Evolutionary conservation across 2,113 vertebrate species (phyloP), one percentile per base, ranked within the genome.

Genomic region (Lynx canadensis): DNA sequence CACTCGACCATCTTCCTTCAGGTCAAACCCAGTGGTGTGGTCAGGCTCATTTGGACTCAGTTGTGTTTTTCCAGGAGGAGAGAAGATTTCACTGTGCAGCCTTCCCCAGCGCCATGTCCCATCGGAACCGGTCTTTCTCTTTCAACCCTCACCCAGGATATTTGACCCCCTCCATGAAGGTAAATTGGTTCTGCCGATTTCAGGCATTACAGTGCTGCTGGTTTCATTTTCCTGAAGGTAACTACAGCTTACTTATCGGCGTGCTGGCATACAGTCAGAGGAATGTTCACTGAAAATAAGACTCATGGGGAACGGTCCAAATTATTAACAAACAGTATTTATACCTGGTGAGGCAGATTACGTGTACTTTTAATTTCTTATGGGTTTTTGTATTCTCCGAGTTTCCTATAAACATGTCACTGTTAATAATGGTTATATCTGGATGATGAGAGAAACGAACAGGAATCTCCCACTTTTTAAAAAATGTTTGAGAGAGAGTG

Each of bases 91-190:
- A 99, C 95, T 99, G 98, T 41, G 98, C 99, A 38, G 98, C 99
- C 79, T 98, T 99, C 78, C 98, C 98, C 74, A 96, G 98, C 41
- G 94, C 98, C 52, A 98, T 99, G 97, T 99, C 98, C 97, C 98
- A 99, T 85, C 99, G 99, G 97, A 99, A 99, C 94, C 98, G 99
- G 90, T 99, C 98, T 88, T 99, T 99, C 97, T 99, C 99, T 92
- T 99, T 99, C 98, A 99, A 99, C 94, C 99, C 99, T 94, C 99
- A 98, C 96, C 98, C 98, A 1, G 99, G 98, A 89, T 99, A 98
- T 65, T 91, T 99, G 98, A 99, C 99, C 90, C 99, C 99, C 74
- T 99, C 99, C 97, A 98, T 99, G 98, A 99, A 99, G 99, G 99
- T 99, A 99, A 99, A 82, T 13, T 36, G 57, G 27, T 21, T 86